phyloP scores from a whole-genome alignment of 2,113 vertebrate species.

The Actenoides lindsayi region DNA sequence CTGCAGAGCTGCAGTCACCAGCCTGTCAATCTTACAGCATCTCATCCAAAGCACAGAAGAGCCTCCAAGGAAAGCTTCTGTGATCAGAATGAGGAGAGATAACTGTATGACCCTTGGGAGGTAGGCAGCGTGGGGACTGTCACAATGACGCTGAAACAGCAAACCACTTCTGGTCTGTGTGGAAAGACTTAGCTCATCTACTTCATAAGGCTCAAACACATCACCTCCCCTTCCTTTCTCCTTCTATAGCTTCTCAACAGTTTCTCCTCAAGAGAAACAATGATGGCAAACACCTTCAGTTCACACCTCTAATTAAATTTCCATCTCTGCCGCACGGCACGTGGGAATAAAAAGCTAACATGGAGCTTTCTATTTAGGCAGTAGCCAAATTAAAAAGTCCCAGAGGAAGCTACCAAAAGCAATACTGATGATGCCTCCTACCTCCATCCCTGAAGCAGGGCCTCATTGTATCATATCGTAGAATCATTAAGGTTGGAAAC shows the following conservation, averaged over 20 bases:
- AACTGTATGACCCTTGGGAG: neutral
- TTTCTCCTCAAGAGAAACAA: neutral
- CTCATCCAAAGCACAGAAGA: neutral
- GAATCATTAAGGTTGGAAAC: too few relatives aligned
- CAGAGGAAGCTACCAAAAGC: neutral
- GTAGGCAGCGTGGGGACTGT: neutral
- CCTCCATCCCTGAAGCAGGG: neutral
- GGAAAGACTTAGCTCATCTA: rapidly evolving
- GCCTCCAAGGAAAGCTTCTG: neutral
- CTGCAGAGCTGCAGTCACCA: neutral
- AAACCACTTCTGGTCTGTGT: neutral
- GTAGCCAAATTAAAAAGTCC: neutral
- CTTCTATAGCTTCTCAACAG: neutral
- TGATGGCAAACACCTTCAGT: neutral
- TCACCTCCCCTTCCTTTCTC: neutral
- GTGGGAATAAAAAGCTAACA: neutral
- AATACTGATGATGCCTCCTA: neutral
- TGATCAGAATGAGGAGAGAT: neutral
- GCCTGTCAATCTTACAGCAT: rapidly evolving
- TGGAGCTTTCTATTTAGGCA: neutral
- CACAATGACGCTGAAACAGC: rapidly evolving
- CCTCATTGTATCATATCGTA: neutral
- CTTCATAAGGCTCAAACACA: neutral
- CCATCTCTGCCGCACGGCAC: neutral
- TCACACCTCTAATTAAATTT: constrained; percentile 1